Base-by-base conservation (phyloP, 1,140 invertebrate genomes). In the Cryptotermes secundus region DNA sequence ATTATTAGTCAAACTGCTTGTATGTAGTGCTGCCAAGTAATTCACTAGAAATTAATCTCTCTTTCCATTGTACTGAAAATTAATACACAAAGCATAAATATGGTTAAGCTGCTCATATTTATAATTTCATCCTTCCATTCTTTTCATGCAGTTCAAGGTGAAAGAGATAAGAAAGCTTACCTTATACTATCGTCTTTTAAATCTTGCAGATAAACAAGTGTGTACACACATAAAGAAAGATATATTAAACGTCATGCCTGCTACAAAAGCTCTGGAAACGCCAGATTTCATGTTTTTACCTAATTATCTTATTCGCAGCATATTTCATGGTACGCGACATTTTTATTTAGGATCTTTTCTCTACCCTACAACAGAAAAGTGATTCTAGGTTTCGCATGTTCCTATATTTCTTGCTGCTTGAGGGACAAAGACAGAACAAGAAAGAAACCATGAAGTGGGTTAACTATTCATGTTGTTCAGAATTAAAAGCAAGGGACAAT, bases 321-420 rank as follows among this genome's bases (percentile, higher is more conserved):
- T 72, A 72, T 72, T 72, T 72, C n/a, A n/a, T 14, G n/a, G 59
- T 6, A 72, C 59, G 59, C 14, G 26, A 72, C 59, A 72, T 72
- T 72, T 31, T 72, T 72, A 7, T 31, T 72, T 72, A 31, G 26
- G 31, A 10, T 72, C 59, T 72, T n/a, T 31, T 31, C 59, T 31
- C 59, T 14, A n/a, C 59, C 19, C 59, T 26, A 72, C 26, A 72
- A n/a, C 26, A 72, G 59, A n/a, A 72, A 72, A 72, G 59, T 72
- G 59, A 31, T 72, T 72, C 59, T 72, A 72, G 59, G 59, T 72
- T 72, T 72, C 31, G 59, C 59, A n/a, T 72, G 59, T 72, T 72
- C 59, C 26, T 59, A 12, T 59, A 19, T 26, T 59, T 59, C 53
- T 59, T 59, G 24, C 12, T 22, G 19, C 53, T n/a, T 59, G 22